Conservation (phyloP, 2,113 vertebrate species). For the Forbesichthys agassizii region DNA sequence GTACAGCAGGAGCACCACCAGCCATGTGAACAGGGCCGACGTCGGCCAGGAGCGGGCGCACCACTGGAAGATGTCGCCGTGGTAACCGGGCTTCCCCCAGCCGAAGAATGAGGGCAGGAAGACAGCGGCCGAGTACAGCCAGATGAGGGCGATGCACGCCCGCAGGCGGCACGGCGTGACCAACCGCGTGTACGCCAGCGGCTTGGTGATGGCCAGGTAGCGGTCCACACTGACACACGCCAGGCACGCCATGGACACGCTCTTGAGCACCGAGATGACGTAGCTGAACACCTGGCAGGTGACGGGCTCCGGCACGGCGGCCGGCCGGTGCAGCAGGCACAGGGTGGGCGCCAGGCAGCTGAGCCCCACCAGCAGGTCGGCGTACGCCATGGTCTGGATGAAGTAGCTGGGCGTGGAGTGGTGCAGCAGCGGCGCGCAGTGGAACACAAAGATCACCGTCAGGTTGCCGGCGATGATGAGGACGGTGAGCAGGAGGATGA, state of each 20-base stretch:
- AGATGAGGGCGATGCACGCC: conserved; percentile 92
- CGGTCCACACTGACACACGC: conserved; percentile 97
- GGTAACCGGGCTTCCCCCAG: conserved; percentile 99
- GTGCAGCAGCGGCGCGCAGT: conserved; percentile 94
- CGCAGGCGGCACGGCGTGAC: conserved; percentile 95
- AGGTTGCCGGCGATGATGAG: conserved; percentile 97
- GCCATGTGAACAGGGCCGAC: conserved; percentile 94
- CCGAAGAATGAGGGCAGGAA: conserved; percentile 97
- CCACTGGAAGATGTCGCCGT: conserved; percentile 98
- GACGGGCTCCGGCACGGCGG: conserved; percentile 90
- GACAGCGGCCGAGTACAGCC: conserved; percentile 93
- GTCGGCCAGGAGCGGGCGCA: conserved; percentile 96
- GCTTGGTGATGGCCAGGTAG: conserved; percentile 96
- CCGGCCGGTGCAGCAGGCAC: conserved; percentile 93
- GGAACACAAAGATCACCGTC: conserved; percentile 97
- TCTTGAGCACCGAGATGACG: conserved; percentile 96
- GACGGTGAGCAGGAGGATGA: conserved; percentile 92
- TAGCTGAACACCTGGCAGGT: conserved; percentile 97
- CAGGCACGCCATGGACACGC: conserved; percentile 97
- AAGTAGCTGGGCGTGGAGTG: conserved; percentile 99
- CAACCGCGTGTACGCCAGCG: conserved; percentile 96
- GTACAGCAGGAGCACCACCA: conserved; percentile 95
- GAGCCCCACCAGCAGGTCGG: conserved; percentile 94
- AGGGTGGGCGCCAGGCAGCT: conserved; percentile 96
- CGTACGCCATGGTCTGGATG: conserved; percentile 99